Evolutionary conservation across 2,797 vertebrate species (phyloP), one percentile per base, ranked within the genome.

Genomic region (Coendou prehensilis): DNA sequence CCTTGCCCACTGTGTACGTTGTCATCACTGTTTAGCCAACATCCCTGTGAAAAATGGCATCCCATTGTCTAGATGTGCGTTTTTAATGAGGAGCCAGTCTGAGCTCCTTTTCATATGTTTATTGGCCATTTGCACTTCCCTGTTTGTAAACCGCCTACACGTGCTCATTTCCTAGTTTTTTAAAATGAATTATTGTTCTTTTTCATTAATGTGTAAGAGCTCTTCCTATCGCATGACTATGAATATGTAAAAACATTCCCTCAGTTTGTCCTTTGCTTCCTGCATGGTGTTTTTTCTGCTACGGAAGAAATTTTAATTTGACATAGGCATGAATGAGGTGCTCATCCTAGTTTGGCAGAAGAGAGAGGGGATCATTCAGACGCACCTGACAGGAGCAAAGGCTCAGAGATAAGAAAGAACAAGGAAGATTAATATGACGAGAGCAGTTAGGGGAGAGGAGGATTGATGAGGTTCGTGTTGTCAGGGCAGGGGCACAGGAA

Each of bases 391-490:
- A 93, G 92, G 93, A 95, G 78, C 91, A 88, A 83, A 88, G 81
- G 1, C 97, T 97, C 87, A 0, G 67, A 61, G 87, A 93, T 92
- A 94, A 97, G 95, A 91, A 86, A 80, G 95, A 97, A 96, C 96
- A 92, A 69, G 92, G 97, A 84, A 97, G 97, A 98, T 98, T 97
- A 97, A 98, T 97, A 96, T 97, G 97, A 98, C 97, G 15, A 78
- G 92, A 97, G 81, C 85, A 76, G 93, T 98, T 97, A 98, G 73
- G 73, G 73, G 30, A 86, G 94, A 97, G 94, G 26, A 95, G 92
- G 97, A 97, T 96, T 97, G 97, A 97, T 96, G 97, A 84, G 94
- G 71, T 61, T n/a, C 26, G 75, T 30, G 96, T 37, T 97, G 97
- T 95, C 97, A 92, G 76, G 9, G 63, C 97, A 92, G 80, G 13